Percentiles rank a stretch among this genome's conserved stretches.
Evolutionary conservation across 1,140 invertebrate genomes (phyloP).

Genomic region (Saxidomus purpurata): DNA sequence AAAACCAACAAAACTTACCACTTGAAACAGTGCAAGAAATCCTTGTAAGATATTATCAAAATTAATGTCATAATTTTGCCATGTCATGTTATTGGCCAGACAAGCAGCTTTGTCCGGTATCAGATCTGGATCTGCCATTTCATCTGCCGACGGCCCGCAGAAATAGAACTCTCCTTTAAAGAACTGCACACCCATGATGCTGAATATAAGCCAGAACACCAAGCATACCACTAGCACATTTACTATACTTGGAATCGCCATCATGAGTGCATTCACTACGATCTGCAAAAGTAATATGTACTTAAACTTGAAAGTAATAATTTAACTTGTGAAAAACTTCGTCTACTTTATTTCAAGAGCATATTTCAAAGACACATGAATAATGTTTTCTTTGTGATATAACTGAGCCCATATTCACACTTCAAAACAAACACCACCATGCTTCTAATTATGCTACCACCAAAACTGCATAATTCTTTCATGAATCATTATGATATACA

Average conservation of each 20-base stretch:
- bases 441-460: no score
- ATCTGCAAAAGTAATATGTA: constrained; percentile 89
- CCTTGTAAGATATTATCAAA: constrained; percentile 99
- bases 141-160: constrained; percentile 92
- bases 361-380: no score
- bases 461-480: no score
- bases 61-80: constrained; percentile 98
- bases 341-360: no score
- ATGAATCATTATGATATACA: no score
- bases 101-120: constrained; percentile 80
- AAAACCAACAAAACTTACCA: no score
- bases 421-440: no score
- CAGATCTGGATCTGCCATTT: constrained; percentile 63
- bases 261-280: constrained; percentile 97
- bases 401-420: no score
- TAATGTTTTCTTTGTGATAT: no score
- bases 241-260: constrained; percentile 98
- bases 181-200: constrained; percentile 96
- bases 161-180: constrained; percentile 97
- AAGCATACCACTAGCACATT: constrained; percentile 96
- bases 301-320: no score
- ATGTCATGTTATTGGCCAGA: constrained; percentile 91
- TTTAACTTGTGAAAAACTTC: no score
- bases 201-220: constrained; percentile 97
- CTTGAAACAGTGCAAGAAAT: constrained; percentile 98